Conservation (phyloP, 2,888 invertebrate genomes). For the Sympetrum striolatum region DNA sequence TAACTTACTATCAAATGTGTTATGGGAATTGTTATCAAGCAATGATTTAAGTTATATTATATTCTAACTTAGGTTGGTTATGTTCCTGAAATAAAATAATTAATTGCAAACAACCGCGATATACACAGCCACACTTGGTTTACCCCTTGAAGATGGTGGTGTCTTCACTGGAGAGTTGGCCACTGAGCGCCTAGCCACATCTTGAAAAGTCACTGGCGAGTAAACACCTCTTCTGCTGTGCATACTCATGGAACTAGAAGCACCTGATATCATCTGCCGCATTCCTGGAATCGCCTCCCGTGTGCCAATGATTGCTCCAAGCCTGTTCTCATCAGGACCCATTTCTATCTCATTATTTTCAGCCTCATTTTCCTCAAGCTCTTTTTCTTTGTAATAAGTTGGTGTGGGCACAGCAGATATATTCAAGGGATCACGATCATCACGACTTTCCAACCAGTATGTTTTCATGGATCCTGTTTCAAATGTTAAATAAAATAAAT, state of each 20-base stretch:
- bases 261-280: slow-evolving; percentile 1
- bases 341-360: not conserved
- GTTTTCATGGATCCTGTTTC: slow-evolving; percentile 81
- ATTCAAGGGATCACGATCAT: slow-evolving; percentile 66
- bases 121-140: too few relatives aligned
- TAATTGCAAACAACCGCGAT: too few relatives aligned
- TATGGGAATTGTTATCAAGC: too few relatives aligned
- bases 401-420: slow-evolving; percentile 4
- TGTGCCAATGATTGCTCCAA: not conserved
- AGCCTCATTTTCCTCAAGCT: not conserved
- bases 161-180: slow-evolving; percentile 75
- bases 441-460: slow-evolving; percentile 82
- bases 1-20: too few relatives aligned
- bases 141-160: slow-evolving; percentile 9
- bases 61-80: too few relatives aligned
- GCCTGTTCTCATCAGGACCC: not conserved
- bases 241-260: slow-evolving; percentile 21
- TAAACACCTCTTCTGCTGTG: slow-evolving; percentile 74
- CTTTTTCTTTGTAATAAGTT: slow-evolving; percentile 21
- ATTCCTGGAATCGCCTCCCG: not conserved
- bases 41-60: too few relatives aligned
- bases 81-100: too few relatives aligned
- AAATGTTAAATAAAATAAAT: slow-evolving; percentile 45
- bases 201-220: slow-evolving; percentile 85
- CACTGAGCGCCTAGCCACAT: slow-evolving; percentile 79